These are phyloP conservation scores for Anarhynchus alexandrinus DNA, from an alignment of 2,113 vertebrate species.

Conservation along the genomic window DNA sequence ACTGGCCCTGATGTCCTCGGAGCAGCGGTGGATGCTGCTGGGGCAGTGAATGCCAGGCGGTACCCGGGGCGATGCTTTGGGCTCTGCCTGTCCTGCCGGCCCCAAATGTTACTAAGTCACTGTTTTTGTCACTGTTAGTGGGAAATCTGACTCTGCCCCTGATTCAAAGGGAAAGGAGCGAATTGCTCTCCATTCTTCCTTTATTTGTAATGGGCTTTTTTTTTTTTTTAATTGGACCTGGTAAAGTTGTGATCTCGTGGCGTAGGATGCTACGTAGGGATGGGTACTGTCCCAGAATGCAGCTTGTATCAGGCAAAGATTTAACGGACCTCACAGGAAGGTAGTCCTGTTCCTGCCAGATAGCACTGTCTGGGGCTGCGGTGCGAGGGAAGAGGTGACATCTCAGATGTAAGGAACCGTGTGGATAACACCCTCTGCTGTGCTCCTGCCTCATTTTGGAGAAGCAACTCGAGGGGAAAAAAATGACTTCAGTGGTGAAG, in stretches of 20 bases:
- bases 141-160: not conserved
- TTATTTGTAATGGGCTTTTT: not conserved
- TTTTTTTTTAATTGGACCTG: no score
- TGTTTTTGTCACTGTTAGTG: not conserved
- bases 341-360: not conserved
- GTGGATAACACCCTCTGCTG: not conserved
- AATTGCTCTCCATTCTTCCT: not conserved
- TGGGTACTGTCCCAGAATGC: not conserved
- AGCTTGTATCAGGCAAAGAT: not conserved
- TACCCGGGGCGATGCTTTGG: not conserved
- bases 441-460: not conserved
- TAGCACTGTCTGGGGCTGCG: fast-evolving
- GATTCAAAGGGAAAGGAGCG: not conserved
- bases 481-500: not conserved
- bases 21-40: not conserved
- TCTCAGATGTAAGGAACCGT: not conserved
- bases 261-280: fast-evolving
- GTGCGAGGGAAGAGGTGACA: not conserved
- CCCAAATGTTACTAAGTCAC: not conserved
- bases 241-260: not conserved
- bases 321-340: not conserved
- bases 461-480: not conserved
- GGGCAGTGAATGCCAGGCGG: not conserved
- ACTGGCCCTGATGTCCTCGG: not conserved
- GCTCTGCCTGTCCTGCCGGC: not conserved